Percentiles rank a stretch among this genome's conserved stretches.
These are phyloP conservation scores for Trichogramma dendrolimi DNA, from an alignment of 2,888 invertebrate genomes.

Conservation along the genomic window DNA sequence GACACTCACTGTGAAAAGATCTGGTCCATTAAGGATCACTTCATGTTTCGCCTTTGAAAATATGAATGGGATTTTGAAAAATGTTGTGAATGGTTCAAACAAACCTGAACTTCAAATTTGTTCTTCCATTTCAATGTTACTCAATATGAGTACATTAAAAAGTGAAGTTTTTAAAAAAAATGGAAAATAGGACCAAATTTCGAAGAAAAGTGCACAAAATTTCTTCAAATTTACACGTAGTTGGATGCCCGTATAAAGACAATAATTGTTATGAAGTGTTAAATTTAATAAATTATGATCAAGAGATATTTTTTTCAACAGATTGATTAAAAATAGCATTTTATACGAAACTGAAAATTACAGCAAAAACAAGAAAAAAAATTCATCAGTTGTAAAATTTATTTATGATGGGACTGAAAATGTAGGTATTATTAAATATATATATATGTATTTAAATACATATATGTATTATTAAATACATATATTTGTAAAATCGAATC, in stretches of 20 bases:
- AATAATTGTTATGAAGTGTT: no score
- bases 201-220: no score
- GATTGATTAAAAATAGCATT: not conserved
- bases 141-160: not conserved
- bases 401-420: not conserved
- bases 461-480: no score
- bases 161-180: not conserved
- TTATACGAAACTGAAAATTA: not conserved
- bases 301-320: not conserved
- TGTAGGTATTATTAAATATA: not conserved
- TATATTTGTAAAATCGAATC: no score
- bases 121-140: not conserved
- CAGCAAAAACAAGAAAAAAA: constrained; percentile 1
- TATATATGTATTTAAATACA: no score
- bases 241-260: no score
- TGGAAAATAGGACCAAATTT: not conserved
- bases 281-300: no score
- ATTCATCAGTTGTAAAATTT: constrained; percentile 3
- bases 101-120: constrained; percentile 2
- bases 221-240: no score
- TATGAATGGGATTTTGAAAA: constrained; percentile 3
- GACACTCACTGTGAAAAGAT: not conserved
- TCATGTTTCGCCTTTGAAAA: not conserved
- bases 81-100: not conserved
- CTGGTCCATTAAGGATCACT: not conserved